phyloP scores from a whole-genome alignment of 1,140 invertebrate species.

The Drosophila yakuba region DNA sequence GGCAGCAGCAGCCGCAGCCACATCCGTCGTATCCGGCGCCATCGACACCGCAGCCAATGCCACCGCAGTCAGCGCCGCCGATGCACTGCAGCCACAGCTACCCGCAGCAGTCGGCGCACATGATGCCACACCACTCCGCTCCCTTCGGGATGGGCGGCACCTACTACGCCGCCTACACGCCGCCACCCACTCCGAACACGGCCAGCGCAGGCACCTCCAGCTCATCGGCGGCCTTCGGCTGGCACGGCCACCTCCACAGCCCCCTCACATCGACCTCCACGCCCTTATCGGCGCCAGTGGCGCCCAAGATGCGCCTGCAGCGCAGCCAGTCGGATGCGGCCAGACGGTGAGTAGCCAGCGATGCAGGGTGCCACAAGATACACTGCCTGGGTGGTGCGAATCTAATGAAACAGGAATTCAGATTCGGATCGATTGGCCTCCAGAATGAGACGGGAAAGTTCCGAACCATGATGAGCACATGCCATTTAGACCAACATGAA shows the following conservation, averaged over 20 bases:
- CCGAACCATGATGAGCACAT: background rate
- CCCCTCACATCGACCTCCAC: slow-evolving; percentile 54
- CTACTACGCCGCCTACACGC: slow-evolving; percentile 77
- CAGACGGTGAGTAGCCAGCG: slow-evolving; percentile 73
- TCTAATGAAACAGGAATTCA: no score
- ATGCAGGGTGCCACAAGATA: slow-evolving; percentile 1
- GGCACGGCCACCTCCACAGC: slow-evolving; percentile 46
- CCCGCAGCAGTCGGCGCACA: slow-evolving; percentile 67
- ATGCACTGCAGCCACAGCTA: slow-evolving; percentile 76
- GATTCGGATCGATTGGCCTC: background rate
- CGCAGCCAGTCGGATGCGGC: slow-evolving; percentile 79
- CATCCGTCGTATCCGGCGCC: slow-evolving; percentile 65
- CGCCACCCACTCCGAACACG: slow-evolving; percentile 79
- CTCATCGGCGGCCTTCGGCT: slow-evolving; percentile 45
- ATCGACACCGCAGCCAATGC: slow-evolving; percentile 69
- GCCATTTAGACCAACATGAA: background rate
- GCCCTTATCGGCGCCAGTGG: slow-evolving; percentile 54
- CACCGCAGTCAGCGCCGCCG: slow-evolving; percentile 77
- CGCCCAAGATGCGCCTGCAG: slow-evolving; percentile 76
- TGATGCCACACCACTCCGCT: slow-evolving; percentile 61
- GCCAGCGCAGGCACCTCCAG: slow-evolving; percentile 58
- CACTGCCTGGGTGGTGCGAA: background rate
- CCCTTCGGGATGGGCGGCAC: slow-evolving; percentile 39
- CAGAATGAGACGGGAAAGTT: background rate
- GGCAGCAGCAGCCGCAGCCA: slow-evolving; percentile 65